These are phyloP conservation scores for Drosophila sordidapex DNA, from an alignment of 2,888 invertebrate species.

Conservation along the genomic window DNA sequence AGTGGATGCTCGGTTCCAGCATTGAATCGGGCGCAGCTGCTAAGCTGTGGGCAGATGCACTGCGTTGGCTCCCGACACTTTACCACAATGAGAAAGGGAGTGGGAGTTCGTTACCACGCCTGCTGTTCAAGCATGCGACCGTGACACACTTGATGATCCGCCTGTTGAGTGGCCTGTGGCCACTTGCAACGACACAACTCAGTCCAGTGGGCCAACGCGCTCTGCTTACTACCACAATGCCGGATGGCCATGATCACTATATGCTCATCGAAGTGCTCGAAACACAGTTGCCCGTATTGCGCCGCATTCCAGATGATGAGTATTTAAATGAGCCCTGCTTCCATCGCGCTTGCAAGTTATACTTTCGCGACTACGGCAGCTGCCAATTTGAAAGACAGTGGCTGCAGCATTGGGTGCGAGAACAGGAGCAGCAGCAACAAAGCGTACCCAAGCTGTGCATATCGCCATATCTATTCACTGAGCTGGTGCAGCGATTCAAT, in stretches of 20 bases:
- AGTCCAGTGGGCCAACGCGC: slow-evolving; percentile 37
- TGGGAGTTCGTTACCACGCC: slow-evolving; percentile 15
- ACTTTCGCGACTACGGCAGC: slow-evolving; percentile 39
- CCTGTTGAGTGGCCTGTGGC: slow-evolving; percentile 65
- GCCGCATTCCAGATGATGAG: slow-evolving; percentile 36
- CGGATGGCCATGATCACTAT: slow-evolving; percentile 69
- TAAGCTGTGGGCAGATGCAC: slow-evolving; percentile 81
- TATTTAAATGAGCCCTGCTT: slow-evolving; percentile 29
- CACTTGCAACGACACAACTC: slow-evolving; percentile 39
- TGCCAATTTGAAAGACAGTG: slow-evolving; percentile 3
- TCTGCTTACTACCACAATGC: slow-evolving; percentile 72
- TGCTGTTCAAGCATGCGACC: slow-evolving; percentile 49
- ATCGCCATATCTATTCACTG: slow-evolving; percentile 77
- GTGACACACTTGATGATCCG: slow-evolving; percentile 63
- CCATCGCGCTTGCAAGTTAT: slow-evolving; percentile 62
- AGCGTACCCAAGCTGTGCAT: slow-evolving; percentile 76
- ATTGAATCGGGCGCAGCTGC: slow-evolving; percentile 68
- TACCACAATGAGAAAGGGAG: no score
- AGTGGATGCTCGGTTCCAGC: slow-evolving; percentile 70
- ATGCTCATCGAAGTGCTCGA: slow-evolving; percentile 81
- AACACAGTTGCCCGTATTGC: slow-evolving; percentile 75
- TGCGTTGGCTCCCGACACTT: slow-evolving; percentile 44
- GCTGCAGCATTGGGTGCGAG: slow-evolving; percentile 7
- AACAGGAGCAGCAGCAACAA: slow-evolving; percentile 60
- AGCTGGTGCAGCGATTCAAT: slow-evolving; percentile 66